phyloP scores from a whole-genome alignment of 2,113 vertebrate species.

The Zingel zingel region DNA sequence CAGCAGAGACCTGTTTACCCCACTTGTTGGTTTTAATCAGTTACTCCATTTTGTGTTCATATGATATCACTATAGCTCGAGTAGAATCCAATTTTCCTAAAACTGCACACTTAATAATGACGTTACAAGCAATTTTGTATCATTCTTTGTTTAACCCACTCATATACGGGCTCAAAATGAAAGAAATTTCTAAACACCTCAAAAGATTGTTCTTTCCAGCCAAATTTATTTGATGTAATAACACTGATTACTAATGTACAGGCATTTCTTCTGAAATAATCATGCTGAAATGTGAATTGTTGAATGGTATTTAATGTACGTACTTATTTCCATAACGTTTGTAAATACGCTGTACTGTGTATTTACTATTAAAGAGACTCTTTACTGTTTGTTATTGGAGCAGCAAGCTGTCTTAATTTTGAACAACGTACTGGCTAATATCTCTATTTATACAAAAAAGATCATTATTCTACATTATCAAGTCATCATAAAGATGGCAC shows the following conservation, averaged over 20 bases:
- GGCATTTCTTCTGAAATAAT: neutral
- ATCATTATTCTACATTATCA: too few species aligned
- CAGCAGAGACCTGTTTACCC: constrained; percentile 49
- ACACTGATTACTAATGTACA: neutral
- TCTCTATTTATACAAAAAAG: too few species aligned
- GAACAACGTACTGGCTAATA: too few species aligned
- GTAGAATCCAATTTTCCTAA: constrained; percentile 9
- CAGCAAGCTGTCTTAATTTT: too few species aligned
- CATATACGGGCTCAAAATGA: constrained; percentile 42
- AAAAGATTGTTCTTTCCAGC: constrained; percentile 10
- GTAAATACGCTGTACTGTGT: too few species aligned
- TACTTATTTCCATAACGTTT: rapidly evolving
- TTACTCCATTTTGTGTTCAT: neutral
- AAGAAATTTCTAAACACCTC: constrained; percentile 23
- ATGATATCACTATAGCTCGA: constrained; percentile 7
- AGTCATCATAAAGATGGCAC: too few species aligned
- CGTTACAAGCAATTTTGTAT: constrained; percentile 27
- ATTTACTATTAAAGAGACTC: rapidly evolving
- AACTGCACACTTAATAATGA: constrained; percentile 45
- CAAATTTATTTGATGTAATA: neutral
- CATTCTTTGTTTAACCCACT: constrained; percentile 47
- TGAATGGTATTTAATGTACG: too few species aligned
- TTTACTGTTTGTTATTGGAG: neutral
- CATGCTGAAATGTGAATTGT: neutral
- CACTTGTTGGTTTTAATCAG: constrained; percentile 38